Conservation (phyloP, 2,113 vertebrate genomes). For the Apodemus sylvaticus region DNA sequence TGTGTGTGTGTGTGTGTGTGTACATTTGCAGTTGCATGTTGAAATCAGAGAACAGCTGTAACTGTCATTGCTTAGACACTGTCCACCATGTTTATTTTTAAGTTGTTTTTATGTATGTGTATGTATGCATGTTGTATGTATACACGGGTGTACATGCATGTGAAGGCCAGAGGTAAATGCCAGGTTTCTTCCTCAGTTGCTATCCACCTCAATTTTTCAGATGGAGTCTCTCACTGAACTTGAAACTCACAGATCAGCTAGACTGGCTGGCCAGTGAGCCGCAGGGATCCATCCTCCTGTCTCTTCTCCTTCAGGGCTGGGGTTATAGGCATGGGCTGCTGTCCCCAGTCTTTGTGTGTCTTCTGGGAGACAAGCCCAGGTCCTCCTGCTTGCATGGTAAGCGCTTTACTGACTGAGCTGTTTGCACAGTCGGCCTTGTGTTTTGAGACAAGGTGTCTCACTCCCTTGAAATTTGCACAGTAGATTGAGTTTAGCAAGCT, state of each 20-base stretch:
- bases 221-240: background rate
- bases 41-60: background rate
- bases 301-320: too few species aligned
- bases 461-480: background rate
- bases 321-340: background rate
- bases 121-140: background rate
- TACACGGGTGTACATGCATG: background rate
- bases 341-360: background rate
- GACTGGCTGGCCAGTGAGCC: background rate
- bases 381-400: background rate
- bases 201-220: background rate
- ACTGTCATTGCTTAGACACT: background rate
- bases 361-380: background rate
- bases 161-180: background rate
- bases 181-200: background rate
- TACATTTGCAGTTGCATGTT: background rate
- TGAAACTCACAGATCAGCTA: background rate
- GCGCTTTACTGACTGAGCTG: background rate
- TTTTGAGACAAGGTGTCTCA: background rate
- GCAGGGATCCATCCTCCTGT: background rate
- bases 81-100: background rate
- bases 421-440: background rate
- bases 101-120: background rate
- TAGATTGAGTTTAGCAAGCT: background rate
- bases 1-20: background rate